Conservation (phyloP, 2,888 invertebrate species). For the Callyntrura guangdongensis region DNA sequence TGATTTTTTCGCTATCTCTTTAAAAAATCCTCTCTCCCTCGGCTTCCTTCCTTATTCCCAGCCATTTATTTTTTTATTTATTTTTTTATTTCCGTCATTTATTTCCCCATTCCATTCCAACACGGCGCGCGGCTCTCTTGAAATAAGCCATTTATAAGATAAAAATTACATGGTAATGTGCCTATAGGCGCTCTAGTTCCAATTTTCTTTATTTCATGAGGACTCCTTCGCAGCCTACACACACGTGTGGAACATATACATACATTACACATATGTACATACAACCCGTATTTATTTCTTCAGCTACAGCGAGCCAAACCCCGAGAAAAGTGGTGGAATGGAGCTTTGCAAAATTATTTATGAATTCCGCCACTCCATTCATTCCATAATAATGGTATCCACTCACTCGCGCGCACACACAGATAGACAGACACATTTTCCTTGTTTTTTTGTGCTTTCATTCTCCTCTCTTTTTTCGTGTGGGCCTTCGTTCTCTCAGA, state of each 20-base stretch:
- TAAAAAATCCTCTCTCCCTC: too few species aligned
- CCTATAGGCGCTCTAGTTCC: neutral
- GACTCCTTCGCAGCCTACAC: neutral
- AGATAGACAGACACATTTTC: neutral
- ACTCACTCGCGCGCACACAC: neutral
- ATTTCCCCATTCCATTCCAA: constrained; percentile 26
- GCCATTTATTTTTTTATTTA: neutral
- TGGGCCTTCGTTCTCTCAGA: neutral
- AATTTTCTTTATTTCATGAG: constrained; percentile 8
- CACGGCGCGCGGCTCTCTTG: neutral
- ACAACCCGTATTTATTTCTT: neutral
- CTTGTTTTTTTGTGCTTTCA: neutral
- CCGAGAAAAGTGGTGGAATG: neutral
- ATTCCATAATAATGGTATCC: neutral
- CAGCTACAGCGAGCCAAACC: too few species aligned
- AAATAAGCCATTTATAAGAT: constrained; percentile 31
- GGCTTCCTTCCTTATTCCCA: too few species aligned
- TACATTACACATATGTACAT: neutral
- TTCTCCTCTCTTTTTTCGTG: neutral
- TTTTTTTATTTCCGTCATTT: constrained; percentile 32
- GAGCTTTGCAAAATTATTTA: constrained; percentile 39
- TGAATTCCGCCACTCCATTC: constrained; percentile 24
- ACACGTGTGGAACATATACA: neutral
- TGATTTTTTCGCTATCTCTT: too few species aligned
- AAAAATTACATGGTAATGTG: constrained; percentile 41